Percentiles rank a stretch among this genome's conserved stretches.
These are phyloP conservation scores for Emmelina monodactyla DNA, from an alignment of 2,888 invertebrate species.

Conservation along the genomic window DNA sequence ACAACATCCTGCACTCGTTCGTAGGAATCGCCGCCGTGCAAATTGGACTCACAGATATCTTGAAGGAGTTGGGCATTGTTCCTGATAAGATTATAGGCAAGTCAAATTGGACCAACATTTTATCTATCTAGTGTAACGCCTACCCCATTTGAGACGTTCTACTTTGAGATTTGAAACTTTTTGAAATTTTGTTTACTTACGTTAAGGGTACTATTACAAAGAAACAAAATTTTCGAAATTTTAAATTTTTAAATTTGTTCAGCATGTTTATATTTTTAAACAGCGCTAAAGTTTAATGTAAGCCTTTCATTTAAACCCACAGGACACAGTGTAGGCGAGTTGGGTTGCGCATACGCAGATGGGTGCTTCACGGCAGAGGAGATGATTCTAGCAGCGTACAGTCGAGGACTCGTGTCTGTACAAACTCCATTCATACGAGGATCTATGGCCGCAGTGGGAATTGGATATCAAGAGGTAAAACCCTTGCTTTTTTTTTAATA, in stretches of 20 bases:
- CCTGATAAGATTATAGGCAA: slow-evolving; percentile 82
- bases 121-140: no score
- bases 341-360: slow-evolving; percentile 95
- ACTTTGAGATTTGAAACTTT: no score
- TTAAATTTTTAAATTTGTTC: no score
- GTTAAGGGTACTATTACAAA: no score
- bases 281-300: no score
- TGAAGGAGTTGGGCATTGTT: slow-evolving; percentile 61
- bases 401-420: slow-evolving; percentile 77
- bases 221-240: no score
- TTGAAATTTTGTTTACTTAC: no score
- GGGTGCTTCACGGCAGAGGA: slow-evolving; percentile 87
- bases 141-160: no score
- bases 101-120: no score
- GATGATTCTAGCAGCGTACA: slow-evolving; percentile 82
- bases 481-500: no score
- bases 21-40: slow-evolving; percentile 78
- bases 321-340: slow-evolving; percentile 94
- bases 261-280: no score
- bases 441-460: slow-evolving; percentile 88
- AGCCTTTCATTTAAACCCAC: no score
- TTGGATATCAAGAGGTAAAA: slow-evolving; percentile 65
- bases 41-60: slow-evolving; percentile 61
- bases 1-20: slow-evolving; percentile 74
- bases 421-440: slow-evolving; percentile 74